Evolutionary conservation across 2,113 vertebrate genomes (phyloP).

Genomic region (Ictalurus furcatus): DNA sequence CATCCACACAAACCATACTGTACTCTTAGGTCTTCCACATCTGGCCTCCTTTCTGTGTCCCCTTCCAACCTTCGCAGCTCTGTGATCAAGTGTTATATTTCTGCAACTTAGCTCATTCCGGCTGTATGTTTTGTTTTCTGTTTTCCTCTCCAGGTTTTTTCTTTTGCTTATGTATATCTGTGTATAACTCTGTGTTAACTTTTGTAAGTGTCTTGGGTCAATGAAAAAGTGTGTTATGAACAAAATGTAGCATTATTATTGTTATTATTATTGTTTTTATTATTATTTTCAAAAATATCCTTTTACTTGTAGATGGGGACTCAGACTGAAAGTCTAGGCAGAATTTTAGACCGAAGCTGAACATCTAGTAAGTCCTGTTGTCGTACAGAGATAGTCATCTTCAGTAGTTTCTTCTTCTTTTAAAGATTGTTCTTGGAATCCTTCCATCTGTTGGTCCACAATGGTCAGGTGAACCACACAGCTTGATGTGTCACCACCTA

Average conservation of each 20-base stretch:
- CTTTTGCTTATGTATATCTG: not conserved
- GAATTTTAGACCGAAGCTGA: not conserved
- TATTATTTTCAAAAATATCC: not conserved
- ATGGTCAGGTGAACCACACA: not conserved
- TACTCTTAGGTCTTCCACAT: not conserved
- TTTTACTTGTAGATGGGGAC: not conserved
- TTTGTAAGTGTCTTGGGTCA: too few species aligned
- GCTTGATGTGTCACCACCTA: conserved; percentile 11
- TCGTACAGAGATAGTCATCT: conserved; percentile 7
- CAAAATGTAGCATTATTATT: too few species aligned
- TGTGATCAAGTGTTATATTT: not conserved
- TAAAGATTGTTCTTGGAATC: not conserved
- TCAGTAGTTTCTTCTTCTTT: not conserved
- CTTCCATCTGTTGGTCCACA: not conserved
- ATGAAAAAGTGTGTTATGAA: too few species aligned
- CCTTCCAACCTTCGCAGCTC: not conserved
- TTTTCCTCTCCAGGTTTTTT: too few species aligned
- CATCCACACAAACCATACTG: not conserved
- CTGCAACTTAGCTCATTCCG: not conserved
- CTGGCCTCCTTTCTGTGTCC: not conserved
- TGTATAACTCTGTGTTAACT: not conserved
- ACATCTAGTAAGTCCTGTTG: too few species aligned
- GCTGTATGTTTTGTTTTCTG: too few species aligned
- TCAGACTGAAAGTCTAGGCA: not conserved
- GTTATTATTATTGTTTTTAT: not conserved